Base-by-base conservation (phyloP, 2,113 vertebrate genomes). In the Corythornis vintsioides region DNA sequence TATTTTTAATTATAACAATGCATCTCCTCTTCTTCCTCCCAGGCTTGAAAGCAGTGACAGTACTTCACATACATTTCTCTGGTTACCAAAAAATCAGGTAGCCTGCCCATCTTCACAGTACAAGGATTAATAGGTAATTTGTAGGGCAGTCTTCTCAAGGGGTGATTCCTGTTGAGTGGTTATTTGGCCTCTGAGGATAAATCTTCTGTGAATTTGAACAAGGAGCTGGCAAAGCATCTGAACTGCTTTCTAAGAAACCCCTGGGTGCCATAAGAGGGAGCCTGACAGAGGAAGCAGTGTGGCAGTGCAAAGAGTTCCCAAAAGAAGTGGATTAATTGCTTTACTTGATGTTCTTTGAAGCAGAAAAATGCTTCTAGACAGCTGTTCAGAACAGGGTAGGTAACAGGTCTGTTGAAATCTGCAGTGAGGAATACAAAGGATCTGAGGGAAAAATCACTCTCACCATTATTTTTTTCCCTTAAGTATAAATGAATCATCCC, bases 271-370 rank as follows among this genome's bases (percentile, higher is more conserved):
- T 63, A 91, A 83, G 43, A 77, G 50, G 55, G 67, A 95, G 14
- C 59, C 60, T 93, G 71, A 33, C 71, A 83, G 87, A 71, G 48
- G n/a, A 87, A 83, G 35, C 18, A 67, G 74, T 48, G 78, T 85
- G 66, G 72, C 26, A 76, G 52, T 43, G 52, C 67, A 85, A 60
- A 80, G 24, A 13, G 40, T 31, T 93, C 59, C 24, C 85, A 78
- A 94, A 92, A 90, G 67, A 91, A 85, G 67, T 77, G 56, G 33
- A 76, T 94, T 91, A 93, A 94, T 91, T 89, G 52, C 89, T 87
- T 93, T 93, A 79, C 63, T 95, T 96, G 73, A 73, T 71, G 59
- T 88, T 87, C 74, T 89, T 89, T 92, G 89, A 91, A 91, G 82
- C 84, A 83, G 74, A 95, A 94, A 89, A 89, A 70, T 86, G 52